Evolutionary conservation across 2,113 vertebrate genomes (phyloP).

Genomic region (Onychostoma macrolepis): DNA sequence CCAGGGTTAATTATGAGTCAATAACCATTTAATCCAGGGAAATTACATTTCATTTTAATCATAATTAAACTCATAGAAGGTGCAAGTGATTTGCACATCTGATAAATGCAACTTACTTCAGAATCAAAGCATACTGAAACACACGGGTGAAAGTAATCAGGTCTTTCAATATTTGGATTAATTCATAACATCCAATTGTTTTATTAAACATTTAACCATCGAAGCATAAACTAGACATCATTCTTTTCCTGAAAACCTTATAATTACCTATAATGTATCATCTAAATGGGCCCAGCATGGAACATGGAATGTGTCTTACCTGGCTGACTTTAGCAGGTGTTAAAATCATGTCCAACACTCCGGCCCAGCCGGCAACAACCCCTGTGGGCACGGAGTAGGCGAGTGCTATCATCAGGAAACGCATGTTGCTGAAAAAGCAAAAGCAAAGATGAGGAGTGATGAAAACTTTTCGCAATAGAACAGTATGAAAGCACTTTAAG

Average conservation of each 20-base stretch:
- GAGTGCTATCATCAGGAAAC: constrained; percentile 95
- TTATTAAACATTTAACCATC: too few relatives aligned
- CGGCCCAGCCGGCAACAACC: constrained; percentile 93
- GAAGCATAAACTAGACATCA: too few relatives aligned
- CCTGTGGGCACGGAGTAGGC: constrained; percentile 94
- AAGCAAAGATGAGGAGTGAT: neutral
- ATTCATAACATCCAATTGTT: neutral
- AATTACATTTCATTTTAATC: constrained; percentile 47
- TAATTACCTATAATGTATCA: neutral
- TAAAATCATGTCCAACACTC: constrained; percentile 94
- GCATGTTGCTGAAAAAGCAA: constrained; percentile 81
- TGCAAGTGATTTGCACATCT: constrained; percentile 1
- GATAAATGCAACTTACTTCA: neutral
- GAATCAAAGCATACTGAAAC: neutral
- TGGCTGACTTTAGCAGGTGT: constrained; percentile 92
- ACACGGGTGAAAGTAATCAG: neutral
- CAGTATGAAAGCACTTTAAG: neutral
- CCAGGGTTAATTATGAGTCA: constrained; percentile 58
- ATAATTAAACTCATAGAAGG: constrained; percentile 33
- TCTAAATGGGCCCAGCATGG: neutral
- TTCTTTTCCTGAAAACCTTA: neutral
- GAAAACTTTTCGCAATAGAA: neutral
- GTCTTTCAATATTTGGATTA: neutral
- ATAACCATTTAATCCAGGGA: constrained; percentile 44
- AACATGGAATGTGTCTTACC: constrained; percentile 73